phyloP scores from a whole-genome alignment of 2,797 vertebrate genomes.

The Pipistrellus pipistrellus region DNA sequence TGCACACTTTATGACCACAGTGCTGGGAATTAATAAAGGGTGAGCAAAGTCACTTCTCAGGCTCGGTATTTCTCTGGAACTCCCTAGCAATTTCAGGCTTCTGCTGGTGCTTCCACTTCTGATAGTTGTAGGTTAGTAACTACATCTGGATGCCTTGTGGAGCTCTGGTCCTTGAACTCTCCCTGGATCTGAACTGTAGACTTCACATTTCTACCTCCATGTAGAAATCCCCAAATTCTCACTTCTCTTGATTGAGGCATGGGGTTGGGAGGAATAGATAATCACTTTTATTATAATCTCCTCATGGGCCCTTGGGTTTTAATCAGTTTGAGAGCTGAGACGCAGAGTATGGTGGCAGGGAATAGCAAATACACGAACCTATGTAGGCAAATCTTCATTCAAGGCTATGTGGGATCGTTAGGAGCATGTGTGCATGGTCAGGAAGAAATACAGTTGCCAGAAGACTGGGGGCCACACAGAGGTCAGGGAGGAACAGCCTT shows the following conservation, averaged over 20 bases:
- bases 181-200: background rate
- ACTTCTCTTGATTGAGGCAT: background rate
- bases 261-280: background rate
- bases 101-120: background rate
- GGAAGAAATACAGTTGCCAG: background rate
- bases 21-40: background rate
- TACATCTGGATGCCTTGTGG: background rate
- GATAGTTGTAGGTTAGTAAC: background rate
- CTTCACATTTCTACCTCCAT: background rate
- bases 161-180: background rate
- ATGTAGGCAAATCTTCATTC: background rate
- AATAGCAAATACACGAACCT: background rate
- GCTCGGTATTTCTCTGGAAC: background rate
- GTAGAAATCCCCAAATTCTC: background rate
- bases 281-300: background rate
- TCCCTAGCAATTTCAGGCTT: background rate
- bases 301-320: background rate
- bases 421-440: background rate
- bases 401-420: background rate
- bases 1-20: background rate
- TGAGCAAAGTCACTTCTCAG: background rate
- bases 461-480: background rate
- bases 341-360: background rate
- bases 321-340: background rate
- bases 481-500: background rate